Percentiles rank a stretch among this genome's conserved stretches.
Evolutionary conservation across 2,797 vertebrate genomes (phyloP).

Genomic region (Anniella stebbinsi): DNA sequence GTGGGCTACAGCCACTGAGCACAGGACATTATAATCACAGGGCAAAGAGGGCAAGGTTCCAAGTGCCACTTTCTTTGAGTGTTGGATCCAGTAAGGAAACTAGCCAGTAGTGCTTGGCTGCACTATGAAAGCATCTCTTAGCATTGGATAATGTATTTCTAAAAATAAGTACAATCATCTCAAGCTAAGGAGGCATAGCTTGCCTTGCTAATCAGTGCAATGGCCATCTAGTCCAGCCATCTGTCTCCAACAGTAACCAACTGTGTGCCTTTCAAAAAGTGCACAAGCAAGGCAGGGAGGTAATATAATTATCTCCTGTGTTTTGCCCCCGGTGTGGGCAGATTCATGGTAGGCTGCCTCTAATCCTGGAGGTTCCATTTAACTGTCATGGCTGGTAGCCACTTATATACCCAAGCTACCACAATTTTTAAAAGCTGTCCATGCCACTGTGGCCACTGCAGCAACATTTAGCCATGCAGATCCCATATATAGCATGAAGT

Average conservation of each 20-base stretch:
- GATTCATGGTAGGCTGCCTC: neutral
- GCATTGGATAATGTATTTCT: neutral
- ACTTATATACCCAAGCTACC: neutral
- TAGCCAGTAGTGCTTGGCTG: neutral
- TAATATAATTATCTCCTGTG: neutral
- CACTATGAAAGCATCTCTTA: neutral
- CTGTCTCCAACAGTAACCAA: neutral
- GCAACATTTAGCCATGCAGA: neutral
- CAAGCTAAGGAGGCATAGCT: neutral
- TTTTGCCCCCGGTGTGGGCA: neutral
- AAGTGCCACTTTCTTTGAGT: neutral
- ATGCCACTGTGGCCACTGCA: neutral
- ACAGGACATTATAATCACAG: neutral
- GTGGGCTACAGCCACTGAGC: neutral
- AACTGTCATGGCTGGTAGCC: neutral
- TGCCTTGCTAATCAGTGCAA: constrained; percentile 4
- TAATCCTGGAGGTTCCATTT: neutral
- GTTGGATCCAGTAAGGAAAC: neutral
- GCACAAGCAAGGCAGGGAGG: neutral
- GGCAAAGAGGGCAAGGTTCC: neutral
- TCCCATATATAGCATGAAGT: neutral
- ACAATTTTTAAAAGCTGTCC: neutral
- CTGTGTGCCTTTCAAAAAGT: neutral
- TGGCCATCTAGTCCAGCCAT: neutral
- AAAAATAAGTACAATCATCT: neutral